Evolutionary conservation across 2,797 vertebrate species (phyloP), one percentile per base, ranked within the genome.

Genomic region (Pseudomugil tenellus): DNA sequence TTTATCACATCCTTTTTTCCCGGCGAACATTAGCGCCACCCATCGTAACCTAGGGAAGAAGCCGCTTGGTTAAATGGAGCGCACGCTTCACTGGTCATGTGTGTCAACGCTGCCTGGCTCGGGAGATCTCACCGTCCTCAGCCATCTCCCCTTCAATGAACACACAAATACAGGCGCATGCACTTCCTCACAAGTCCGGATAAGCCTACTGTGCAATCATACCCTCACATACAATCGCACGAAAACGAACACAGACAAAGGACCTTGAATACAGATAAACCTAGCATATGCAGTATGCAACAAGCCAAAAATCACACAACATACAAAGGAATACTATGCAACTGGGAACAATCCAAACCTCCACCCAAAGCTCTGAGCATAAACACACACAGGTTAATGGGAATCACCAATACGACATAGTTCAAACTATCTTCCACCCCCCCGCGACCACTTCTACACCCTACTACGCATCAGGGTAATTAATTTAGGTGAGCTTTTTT

Each of bases 401-500:
- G 67, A 61, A 81, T 69, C 43, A 58, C 32, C 54, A 56, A 72
- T 25, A 58, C 68, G 59, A 55, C 68, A 73, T 72, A 58, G 49
- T 26, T 26, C 49, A 88, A 94, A 91, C 90, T 82, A 72, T 88
- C 85, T 87, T 88, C 78, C 84, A 83, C 92, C 93, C 63, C 70
- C 80, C 31, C 93, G 89, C 92, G 76, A 86, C 92, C 91, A 94
- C 93, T 94, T 94, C 92, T 93, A 92, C 92, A 93, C 93, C 95
- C 94, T 93, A 95, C 95, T 95, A 95, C 93, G 95, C 94, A 98
- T 98, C 95, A 96, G 95, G 93, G 93, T 97, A 96, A 97, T 98
- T 98, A 95, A 97, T 97, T 97, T 96, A 97, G 95, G 95, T 96
- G 96, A 95, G 96, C 95, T 96, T 97, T 96, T n/a, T 95, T 95